Percentiles rank a stretch among this genome's conserved stretches.
Evolutionary conservation across 2,797 vertebrate genomes (phyloP).

Genomic region (Sebastes matsubarae): DNA sequence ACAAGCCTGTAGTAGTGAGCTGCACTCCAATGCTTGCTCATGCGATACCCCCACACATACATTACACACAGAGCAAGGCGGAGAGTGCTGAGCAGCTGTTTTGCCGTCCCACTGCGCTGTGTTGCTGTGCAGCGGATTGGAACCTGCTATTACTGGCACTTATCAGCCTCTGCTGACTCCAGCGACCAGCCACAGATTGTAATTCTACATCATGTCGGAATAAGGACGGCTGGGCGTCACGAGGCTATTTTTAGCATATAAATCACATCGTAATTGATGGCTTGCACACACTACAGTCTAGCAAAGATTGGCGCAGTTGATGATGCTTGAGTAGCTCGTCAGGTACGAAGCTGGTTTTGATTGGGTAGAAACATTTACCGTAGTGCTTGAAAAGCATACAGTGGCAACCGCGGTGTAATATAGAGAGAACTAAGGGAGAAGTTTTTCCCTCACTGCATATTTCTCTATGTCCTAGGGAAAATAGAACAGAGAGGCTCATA

Average conservation of each 20-base stretch:
- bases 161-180: constrained; percentile 43
- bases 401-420: not conserved
- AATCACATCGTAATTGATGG: constrained; percentile 38
- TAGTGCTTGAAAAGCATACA: not conserved
- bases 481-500: constrained; percentile 32
- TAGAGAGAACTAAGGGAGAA: not conserved
- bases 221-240: constrained; percentile 7
- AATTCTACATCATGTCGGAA: constrained; percentile 44
- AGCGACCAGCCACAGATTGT: constrained; percentile 37
- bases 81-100: constrained; percentile 70
- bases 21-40: constrained; percentile 50
- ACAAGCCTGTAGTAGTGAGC: constrained; percentile 2
- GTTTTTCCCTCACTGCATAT: not conserved
- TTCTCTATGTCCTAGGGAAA: not conserved
- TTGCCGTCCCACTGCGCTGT: constrained; percentile 30
- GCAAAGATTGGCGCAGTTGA: constrained; percentile 13
- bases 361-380: not conserved
- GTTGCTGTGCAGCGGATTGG: constrained; percentile 46
- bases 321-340: constrained; percentile 5
- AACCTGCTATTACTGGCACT: constrained; percentile 62
- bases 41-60: constrained; percentile 23
- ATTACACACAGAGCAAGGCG: not conserved
- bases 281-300: not conserved
- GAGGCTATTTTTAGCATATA: constrained; percentile 32
- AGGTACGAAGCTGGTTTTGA: constrained; percentile 10